Conservation (phyloP, 2,113 vertebrate species). For the Phrynosoma platyrhinos region DNA sequence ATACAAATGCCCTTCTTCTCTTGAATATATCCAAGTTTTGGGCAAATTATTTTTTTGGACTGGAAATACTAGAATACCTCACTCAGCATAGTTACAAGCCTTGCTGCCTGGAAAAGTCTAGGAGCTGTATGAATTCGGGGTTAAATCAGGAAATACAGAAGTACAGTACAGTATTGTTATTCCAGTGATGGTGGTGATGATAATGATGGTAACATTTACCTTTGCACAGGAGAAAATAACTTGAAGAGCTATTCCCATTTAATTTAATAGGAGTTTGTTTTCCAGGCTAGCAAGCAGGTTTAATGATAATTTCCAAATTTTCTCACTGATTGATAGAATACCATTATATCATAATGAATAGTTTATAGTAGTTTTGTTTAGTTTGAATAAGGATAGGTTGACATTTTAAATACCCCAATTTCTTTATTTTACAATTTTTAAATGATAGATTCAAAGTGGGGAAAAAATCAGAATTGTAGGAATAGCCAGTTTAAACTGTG, state of each 20-base stretch:
- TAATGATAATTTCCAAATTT: neutral
- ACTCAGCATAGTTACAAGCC: too few relatives aligned
- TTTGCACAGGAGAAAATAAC: neutral
- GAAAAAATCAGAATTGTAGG: neutral
- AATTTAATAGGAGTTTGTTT: constrained; percentile 7
- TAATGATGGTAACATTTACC: too few relatives aligned
- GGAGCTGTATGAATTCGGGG: too few relatives aligned
- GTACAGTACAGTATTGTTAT: too few relatives aligned
- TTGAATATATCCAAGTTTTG: too few relatives aligned
- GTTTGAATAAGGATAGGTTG: neutral
- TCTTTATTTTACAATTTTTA: neutral
- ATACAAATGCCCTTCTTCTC: too few relatives aligned
- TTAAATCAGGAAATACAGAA: too few relatives aligned
- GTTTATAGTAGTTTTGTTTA: constrained; percentile 7
- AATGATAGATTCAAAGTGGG: neutral
- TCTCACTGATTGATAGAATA: neutral
- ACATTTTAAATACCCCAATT: neutral
- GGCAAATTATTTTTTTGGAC: too few relatives aligned
- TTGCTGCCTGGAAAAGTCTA: too few relatives aligned
- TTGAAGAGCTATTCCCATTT: neutral
- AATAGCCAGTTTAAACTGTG: neutral
- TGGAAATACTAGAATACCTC: too few relatives aligned
- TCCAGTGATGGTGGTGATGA: too few relatives aligned
- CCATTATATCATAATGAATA: neutral
- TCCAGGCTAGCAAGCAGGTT: constrained; percentile 33